Conservation (phyloP, 2,888 invertebrate species). For the Leucoptera coffeella region DNA sequence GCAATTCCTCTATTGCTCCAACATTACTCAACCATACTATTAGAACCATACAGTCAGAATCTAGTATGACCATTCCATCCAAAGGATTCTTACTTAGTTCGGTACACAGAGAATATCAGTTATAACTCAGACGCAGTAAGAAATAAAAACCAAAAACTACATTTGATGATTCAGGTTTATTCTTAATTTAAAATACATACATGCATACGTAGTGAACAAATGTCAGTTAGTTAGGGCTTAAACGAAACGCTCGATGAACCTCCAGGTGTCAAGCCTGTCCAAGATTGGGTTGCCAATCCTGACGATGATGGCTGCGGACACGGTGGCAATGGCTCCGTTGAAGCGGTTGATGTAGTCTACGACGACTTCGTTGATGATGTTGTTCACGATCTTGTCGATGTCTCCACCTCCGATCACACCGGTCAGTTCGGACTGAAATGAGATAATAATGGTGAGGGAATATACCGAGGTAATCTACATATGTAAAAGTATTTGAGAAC, state of each 20-base stretch:
- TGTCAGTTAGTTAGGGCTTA: too few species aligned
- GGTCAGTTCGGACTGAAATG: slow-evolving; percentile 20
- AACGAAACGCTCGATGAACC: slow-evolving; percentile 16
- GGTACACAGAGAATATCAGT: too few species aligned
- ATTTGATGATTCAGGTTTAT: not conserved
- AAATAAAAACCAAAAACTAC: not conserved
- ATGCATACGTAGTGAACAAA: too few species aligned
- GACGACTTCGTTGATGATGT: slow-evolving; percentile 26
- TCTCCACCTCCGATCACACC: slow-evolving; percentile 37
- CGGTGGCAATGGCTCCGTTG: slow-evolving; percentile 18
- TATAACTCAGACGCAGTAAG: not conserved
- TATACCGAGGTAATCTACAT: too few species aligned
- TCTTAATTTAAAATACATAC: too few species aligned
- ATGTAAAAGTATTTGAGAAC: too few species aligned
- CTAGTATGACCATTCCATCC: too few species aligned
- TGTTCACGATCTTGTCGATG: slow-evolving; percentile 32
- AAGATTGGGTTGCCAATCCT: slow-evolving; percentile 19
- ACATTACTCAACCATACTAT: too few species aligned
- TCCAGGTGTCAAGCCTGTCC: slow-evolving; percentile 27
- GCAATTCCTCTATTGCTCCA: too few species aligned
- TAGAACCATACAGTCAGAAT: too few species aligned
- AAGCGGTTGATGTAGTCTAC: slow-evolving; percentile 29
- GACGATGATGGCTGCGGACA: slow-evolving; percentile 8
- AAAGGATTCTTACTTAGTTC: too few species aligned
- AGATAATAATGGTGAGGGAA: not conserved